Base-by-base conservation (phyloP, 2,113 vertebrate genomes). In the Pithys albifrons region DNA sequence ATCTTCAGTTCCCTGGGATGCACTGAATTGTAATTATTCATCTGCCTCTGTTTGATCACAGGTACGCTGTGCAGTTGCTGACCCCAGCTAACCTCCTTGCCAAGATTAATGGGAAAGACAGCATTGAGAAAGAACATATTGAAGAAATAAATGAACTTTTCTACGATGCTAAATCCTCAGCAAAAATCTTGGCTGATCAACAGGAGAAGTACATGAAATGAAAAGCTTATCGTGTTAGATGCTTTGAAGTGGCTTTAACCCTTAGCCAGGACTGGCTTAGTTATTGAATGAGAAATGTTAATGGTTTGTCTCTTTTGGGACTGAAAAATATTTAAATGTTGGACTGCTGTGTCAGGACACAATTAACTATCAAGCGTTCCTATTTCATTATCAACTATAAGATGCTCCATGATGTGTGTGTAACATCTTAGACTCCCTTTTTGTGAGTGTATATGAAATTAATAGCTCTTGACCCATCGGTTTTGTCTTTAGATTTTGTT, bases 121-220 rank as follows among this genome's bases (percentile, higher is more conserved):
- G 98, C 25, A 99, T 99, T 10, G 99, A 99, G 96, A 98, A 99
- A 66, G 99, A 99, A 93, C 99, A 99, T n/a, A 98, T 99, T 31
- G 99, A 99, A 94, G 99, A 99, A 97, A 99, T 99, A 96, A 99
- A 99, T 41, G 99, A 99, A 98, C 98, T 99, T 67, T 99, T 99
- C 98, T 99, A 99, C 20, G 99, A 99, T 9, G 99, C 99, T 92
- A 99, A 99, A 97, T 99, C 99, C 59, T 99, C 99, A 0, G 99
- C 99, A 88, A 99, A 99, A 97, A 99, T 99, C 95, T 98, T 99
- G 88, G 99, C 99, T 85, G 99, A 99, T 91, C 99, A 99, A 85
- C 99, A 99, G 93, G 99, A 99, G 88, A 99, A 99, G 96, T 99
- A 99, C 88, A 99, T 99, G 99, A 99, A 99, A 93, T 99, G 97